A percentile compares a stretch with the other conserved stretches of the same genome.
These are phyloP conservation scores for Chrysolina americana DNA, from an alignment of 2,888 invertebrate genomes.

Conservation along the genomic window DNA sequence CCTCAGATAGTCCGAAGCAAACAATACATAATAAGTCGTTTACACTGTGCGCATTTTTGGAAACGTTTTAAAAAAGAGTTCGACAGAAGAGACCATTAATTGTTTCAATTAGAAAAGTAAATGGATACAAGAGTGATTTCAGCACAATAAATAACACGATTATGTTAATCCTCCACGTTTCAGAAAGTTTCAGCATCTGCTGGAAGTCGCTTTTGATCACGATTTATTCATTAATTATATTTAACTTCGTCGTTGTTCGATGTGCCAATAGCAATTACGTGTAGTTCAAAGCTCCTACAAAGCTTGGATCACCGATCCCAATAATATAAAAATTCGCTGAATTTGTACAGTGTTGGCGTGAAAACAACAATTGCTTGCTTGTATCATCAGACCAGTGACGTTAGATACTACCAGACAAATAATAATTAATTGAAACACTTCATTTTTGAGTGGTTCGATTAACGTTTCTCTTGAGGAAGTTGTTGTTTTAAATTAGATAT, in stretches of 20 bases:
- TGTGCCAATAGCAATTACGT: constrained; percentile 43
- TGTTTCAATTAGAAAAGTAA: background rate
- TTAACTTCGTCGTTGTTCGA: constrained; percentile 45
- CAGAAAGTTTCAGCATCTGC: constrained; percentile 40
- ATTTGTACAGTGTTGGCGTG: background rate
- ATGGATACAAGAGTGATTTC: constrained; percentile 6
- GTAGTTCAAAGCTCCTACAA: constrained; percentile 20
- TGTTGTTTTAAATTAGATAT: too few relatives aligned
- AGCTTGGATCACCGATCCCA: constrained; percentile 26
- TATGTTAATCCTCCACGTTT: constrained; percentile 22
- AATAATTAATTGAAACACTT: too few relatives aligned
- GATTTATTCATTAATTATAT: constrained; percentile 48
- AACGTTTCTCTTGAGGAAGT: too few relatives aligned
- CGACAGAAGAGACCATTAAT: background rate
- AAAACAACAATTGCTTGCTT: background rate
- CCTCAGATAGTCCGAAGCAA: too few relatives aligned
- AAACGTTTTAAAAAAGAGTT: background rate
- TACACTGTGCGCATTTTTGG: too few relatives aligned
- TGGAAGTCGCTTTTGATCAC: constrained; percentile 48
- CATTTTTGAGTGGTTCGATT: too few relatives aligned
- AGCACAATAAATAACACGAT: constrained; percentile 15
- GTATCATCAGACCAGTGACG: too few relatives aligned
- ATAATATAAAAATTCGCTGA: constrained; percentile 30
- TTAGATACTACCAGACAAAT: background rate
- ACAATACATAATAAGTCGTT: too few relatives aligned